A percentile compares a stretch with the other conserved stretches of the same genome.
phyloP scores from a whole-genome alignment of 2,797 vertebrate species.

The Lagorchestes hirsutus region DNA sequence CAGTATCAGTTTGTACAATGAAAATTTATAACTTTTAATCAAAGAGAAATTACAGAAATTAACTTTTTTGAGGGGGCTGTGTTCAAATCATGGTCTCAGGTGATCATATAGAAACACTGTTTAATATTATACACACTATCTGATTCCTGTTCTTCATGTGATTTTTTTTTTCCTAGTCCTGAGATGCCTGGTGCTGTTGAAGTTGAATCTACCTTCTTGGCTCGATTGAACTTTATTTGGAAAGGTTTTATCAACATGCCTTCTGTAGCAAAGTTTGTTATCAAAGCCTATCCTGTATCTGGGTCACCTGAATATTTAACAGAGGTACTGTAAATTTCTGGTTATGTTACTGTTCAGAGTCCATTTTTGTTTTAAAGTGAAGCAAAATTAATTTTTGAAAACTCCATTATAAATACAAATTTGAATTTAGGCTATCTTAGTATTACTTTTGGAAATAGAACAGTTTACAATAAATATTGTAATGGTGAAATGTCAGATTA shows the following conservation, averaged over 20 bases:
- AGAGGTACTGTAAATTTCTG: constrained; percentile 87
- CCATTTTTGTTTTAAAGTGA: neutral
- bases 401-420: neutral
- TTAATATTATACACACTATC: constrained; percentile 2
- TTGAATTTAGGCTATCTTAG: neutral
- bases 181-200: constrained; percentile 90
- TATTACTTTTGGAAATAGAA: neutral
- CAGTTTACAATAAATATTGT: neutral
- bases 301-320: constrained; percentile 94
- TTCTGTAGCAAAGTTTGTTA: constrained; percentile 96
- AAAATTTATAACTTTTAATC: constrained; percentile 38
- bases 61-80: neutral
- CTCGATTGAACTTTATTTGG: constrained; percentile 93
- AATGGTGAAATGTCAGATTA: neutral
- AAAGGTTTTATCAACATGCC: constrained; percentile 98
- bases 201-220: constrained; percentile 93
- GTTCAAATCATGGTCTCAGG: constrained; percentile 45
- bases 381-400: neutral
- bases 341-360: neutral
- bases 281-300: constrained; percentile 96
- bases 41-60: neutral
- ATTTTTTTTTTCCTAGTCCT: constrained; percentile 85
- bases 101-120: constrained; percentile 36
- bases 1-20: constrained; percentile 44
- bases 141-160: constrained; percentile 51